Conservation (phyloP, 2,888 invertebrate species). For the Macrophya alboannulata region DNA sequence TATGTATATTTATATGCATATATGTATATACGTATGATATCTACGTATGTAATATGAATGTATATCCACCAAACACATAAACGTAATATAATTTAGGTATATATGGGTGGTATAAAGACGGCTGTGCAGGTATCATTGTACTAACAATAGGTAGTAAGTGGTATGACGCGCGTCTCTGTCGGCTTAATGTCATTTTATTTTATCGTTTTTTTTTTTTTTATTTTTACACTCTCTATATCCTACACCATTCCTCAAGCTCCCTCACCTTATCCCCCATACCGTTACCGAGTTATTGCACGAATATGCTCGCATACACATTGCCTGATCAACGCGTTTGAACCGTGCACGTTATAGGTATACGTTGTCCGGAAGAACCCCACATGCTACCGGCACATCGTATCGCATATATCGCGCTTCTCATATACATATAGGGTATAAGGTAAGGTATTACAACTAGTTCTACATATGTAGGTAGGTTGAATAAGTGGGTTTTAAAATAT, state of each 20-base stretch:
- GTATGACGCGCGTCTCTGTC: constrained; percentile 54
- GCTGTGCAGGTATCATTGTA: constrained; percentile 29
- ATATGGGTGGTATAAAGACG: constrained; percentile 1
- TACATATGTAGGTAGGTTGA: too few relatives aligned
- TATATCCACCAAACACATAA: too few relatives aligned
- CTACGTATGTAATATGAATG: background rate
- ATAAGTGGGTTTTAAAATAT: background rate
- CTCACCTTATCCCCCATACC: background rate
- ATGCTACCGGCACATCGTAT: background rate
- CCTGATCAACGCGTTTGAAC: constrained; percentile 44
- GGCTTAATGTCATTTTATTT: constrained; percentile 42
- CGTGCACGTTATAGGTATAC: too few relatives aligned
- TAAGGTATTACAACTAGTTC: background rate
- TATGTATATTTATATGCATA: background rate
- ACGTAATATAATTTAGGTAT: background rate
- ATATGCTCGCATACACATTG: constrained; percentile 41
- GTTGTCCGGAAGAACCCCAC: constrained; percentile 2
- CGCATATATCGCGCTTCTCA: background rate
- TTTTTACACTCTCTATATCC: constrained; percentile 31
- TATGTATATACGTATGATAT: background rate
- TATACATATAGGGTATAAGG: background rate
- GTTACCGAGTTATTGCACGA: constrained; percentile 15
- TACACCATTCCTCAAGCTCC: background rate
- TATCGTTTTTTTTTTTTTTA: constrained; percentile 19
- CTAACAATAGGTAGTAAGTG: constrained; percentile 51